Base-by-base conservation (phyloP, 1,140 invertebrate genomes). In the Ectropis grisescens region DNA sequence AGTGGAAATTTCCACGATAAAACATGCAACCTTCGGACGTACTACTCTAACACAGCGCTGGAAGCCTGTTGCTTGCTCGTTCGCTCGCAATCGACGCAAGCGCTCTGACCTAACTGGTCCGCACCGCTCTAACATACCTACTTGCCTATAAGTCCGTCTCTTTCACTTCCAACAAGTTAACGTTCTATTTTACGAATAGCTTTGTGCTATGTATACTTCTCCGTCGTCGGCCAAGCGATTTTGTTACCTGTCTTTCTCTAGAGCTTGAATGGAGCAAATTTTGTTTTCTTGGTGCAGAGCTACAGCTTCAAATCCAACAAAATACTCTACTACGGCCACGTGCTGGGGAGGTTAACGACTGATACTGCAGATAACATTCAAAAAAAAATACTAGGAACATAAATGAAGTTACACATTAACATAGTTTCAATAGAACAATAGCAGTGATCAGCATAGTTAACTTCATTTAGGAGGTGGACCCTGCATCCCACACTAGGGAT, bases 171-270 rank as follows among this genome's bases (percentile, higher is more conserved):
- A 30, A 39, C 58, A 58, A 68, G 32, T 61, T 58, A 65, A 52
- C 70, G 68, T 76, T 78, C 76, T 76, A 78, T 78, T 81, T 81
- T 81, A 78, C 76, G 70, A 66, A 81, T 78, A 81, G 76, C 76
- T 81, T 64, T 60, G 58, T 60, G 67, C 71, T 81, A 81, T 81
- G 76, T 78, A 81, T 81, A 78, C 76, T 81, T 81, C 76, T 81
- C 76, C 67, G 72, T 81, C 76, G 71, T 65, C 61, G 64, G 56
- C 67, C 57, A 81, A 78, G 76, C 70, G 58, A 76, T 69, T 78
- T 74, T 78, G 72, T 75, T 76, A 70, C 57, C 76, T 76, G 70
- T 81, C 76, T 81, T 81, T 72, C 62, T 81, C 76, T 78, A 79
- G 66, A 75, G 67, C 58, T 76, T 81, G 72, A 81, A 81, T 81